Evolutionary conservation across 2,113 vertebrate species (phyloP).

Genomic region (Anarhynchus alexandrinus): DNA sequence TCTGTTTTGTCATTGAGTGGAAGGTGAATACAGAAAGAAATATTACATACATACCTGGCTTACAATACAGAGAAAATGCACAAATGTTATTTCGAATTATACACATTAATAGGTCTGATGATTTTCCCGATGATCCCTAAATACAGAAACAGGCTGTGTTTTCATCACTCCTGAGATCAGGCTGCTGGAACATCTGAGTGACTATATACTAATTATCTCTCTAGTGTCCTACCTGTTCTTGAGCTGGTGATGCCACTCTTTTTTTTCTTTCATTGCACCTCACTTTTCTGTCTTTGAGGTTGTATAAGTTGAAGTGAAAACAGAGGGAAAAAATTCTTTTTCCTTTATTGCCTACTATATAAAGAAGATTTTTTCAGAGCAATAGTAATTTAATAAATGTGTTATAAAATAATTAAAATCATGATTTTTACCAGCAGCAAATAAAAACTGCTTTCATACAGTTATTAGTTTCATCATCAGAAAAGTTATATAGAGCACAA

Average conservation of each 20-base stretch:
- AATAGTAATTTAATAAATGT: background rate
- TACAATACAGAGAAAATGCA: background rate
- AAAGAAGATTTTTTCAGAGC: background rate
- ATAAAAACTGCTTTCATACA: background rate
- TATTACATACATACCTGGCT: background rate
- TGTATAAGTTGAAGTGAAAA: background rate
- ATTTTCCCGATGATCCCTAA: constrained; percentile 47
- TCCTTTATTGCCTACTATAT: background rate
- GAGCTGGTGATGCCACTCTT: background rate
- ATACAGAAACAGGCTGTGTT: constrained; percentile 3
- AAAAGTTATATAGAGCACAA: background rate
- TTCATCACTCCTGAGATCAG: constrained; percentile 14
- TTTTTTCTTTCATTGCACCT: background rate
- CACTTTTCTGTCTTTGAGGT: background rate
- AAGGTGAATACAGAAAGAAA: background rate
- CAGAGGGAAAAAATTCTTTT: background rate
- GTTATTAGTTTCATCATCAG: background rate
- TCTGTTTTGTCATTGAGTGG: background rate
- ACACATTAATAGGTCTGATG: background rate
- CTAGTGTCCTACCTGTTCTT: background rate
- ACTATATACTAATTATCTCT: constrained; percentile 32
- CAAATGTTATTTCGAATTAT: background rate
- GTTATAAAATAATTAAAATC: background rate
- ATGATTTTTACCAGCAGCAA: background rate
- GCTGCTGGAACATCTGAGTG: constrained; percentile 29